Evolutionary conservation across 2,113 vertebrate species (phyloP).

Genomic region (Stigmatopora argus): DNA sequence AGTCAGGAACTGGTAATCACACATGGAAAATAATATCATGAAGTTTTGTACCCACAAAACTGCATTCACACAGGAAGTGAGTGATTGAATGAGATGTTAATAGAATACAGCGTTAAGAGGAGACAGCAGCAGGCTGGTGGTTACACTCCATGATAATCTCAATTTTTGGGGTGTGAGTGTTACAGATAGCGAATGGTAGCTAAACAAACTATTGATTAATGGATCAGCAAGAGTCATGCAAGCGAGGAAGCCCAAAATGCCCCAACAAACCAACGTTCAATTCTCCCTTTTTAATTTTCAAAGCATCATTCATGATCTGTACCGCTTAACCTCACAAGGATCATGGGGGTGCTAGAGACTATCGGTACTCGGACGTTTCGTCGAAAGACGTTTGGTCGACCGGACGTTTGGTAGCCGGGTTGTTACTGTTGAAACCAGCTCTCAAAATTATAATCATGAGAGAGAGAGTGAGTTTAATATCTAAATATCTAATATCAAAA

Average conservation of each 20-base stretch:
- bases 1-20: neutral
- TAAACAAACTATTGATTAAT: neutral
- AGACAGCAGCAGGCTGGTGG: neutral
- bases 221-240: neutral
- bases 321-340: no score
- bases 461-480: no score
- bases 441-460: no score
- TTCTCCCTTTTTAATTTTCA: no score
- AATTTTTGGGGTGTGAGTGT: slow-evolving; percentile 1
- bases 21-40: neutral
- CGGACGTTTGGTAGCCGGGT: no score
- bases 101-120: neutral
- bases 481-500: no score
- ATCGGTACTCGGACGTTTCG: no score
- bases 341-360: no score
- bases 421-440: no score
- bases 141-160: slow-evolving; percentile 4
- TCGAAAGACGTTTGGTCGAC: no score
- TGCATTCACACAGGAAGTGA: neutral
- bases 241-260: neutral
- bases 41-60: slow-evolving; percentile 5
- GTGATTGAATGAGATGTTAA: slow-evolving; percentile 2
- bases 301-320: no score
- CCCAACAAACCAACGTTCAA: no score
- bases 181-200: neutral